A percentile compares a stretch with the other conserved stretches of the same genome.
Conservation (phyloP, 2,113 vertebrate genomes). For the Ranitomeya imitator region DNA sequence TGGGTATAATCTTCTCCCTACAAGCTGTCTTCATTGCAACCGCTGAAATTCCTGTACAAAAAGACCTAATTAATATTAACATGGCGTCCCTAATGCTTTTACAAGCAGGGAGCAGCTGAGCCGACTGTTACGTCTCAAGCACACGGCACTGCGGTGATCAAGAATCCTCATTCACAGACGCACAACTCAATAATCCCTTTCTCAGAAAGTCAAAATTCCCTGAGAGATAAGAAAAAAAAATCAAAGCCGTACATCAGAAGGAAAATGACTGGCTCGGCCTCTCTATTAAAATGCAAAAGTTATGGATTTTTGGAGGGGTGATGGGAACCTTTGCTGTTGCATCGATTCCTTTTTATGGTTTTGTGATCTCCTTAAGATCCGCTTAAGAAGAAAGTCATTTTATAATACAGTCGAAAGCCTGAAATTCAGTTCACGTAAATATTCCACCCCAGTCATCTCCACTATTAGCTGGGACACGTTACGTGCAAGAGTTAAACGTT, state of each 20-base stretch:
- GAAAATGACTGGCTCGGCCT: constrained; percentile 74
- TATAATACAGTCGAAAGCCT: neutral
- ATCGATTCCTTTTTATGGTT: constrained; percentile 85
- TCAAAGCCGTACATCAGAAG: constrained; percentile 81
- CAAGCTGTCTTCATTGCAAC: constrained; percentile 63
- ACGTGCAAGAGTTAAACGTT: neutral
- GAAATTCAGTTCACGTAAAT: neutral
- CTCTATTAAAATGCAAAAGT: constrained; percentile 81
- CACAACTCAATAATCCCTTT: constrained; percentile 82
- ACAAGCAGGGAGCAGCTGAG: constrained; percentile 75
- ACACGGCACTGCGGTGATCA: constrained; percentile 83
- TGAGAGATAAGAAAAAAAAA: constrained; percentile 78
- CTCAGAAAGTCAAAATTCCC: constrained; percentile 79
- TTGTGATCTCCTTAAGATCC: constrained; percentile 82
- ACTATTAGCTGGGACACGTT: neutral
- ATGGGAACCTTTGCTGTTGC: constrained; percentile 80
- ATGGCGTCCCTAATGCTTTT: constrained; percentile 78
- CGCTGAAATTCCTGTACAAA: constrained; percentile 84
- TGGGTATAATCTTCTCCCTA: constrained; percentile 79
- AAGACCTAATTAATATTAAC: constrained; percentile 92
- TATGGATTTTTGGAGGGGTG: constrained; percentile 77
- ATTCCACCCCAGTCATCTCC: neutral
- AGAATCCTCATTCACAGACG: constrained; percentile 80
- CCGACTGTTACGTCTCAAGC: constrained; percentile 78
- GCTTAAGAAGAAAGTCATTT: constrained; percentile 69